Conservation (phyloP, 2,888 invertebrate species). For the Tetanocera ferruginea region DNA sequence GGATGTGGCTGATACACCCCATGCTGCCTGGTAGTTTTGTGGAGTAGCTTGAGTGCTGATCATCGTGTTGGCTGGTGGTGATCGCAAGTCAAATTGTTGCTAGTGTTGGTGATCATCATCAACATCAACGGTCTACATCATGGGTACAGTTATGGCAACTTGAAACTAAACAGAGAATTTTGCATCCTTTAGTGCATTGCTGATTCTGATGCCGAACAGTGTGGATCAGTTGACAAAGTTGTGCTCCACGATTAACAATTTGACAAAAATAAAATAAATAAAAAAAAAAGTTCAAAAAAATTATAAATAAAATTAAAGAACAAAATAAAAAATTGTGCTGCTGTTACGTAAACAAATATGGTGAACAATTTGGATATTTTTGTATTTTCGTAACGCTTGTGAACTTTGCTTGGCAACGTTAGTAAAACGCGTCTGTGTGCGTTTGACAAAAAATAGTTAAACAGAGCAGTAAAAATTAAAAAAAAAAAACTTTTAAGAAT, state of each 20-base stretch:
- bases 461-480: background rate
- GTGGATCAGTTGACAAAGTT: conserved; percentile 56
- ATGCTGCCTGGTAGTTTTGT: background rate
- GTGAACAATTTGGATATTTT: conserved; percentile 32
- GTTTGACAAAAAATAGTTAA: background rate
- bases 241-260: background rate
- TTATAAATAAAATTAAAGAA: conserved; percentile 21
- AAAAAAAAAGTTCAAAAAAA: conserved; percentile 31
- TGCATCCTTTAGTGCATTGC: conserved; percentile 71
- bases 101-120: background rate
- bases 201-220: conserved; percentile 69
- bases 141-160: conserved; percentile 53
- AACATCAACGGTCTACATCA: conserved; percentile 34
- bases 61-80: background rate
- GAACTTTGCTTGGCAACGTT: background rate
- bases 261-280: conserved; percentile 1
- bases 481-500: background rate
- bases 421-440: background rate
- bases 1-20: background rate
- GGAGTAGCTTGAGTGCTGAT: conserved; percentile 36
- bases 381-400: background rate
- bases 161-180: conserved; percentile 67
- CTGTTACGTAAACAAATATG: conserved; percentile 8
- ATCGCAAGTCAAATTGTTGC: background rate
- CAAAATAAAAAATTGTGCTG: background rate